Conservation (phyloP, 2,113 vertebrate species). For the Anser cygnoides region DNA sequence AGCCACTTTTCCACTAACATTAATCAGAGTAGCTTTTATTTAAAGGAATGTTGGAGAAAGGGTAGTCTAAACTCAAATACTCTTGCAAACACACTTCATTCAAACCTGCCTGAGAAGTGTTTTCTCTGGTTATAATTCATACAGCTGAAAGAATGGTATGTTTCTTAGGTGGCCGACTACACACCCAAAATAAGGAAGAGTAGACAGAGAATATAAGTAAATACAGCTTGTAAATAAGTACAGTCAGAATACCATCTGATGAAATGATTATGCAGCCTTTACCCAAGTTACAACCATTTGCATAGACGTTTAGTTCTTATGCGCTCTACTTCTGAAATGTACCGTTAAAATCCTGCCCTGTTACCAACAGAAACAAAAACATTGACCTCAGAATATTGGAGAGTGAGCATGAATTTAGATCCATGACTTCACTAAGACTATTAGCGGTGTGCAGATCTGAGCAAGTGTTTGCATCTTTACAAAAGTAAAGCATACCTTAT, state of each 20-base stretch:
- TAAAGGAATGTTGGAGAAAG: neutral
- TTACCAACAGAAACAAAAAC: neutral
- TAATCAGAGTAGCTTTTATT: neutral
- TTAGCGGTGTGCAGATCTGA: neutral
- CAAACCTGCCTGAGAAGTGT: neutral
- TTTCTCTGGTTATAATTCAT: conserved; percentile 3
- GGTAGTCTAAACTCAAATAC: neutral
- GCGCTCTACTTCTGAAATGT: neutral
- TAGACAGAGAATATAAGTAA: conserved; percentile 8
- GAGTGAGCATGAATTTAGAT: neutral
- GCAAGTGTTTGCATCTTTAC: neutral
- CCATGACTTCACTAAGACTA: neutral
- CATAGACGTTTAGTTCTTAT: neutral
- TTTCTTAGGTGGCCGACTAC: neutral
- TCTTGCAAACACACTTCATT: neutral
- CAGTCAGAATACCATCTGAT: neutral
- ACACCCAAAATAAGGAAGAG: conserved; percentile 8
- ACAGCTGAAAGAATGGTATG: neutral
- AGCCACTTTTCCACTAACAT: neutral
- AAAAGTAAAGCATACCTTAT: neutral
- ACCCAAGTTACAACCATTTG: neutral
- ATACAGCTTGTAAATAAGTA: neutral
- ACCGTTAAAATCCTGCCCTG: neutral
- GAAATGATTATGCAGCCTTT: neutral
- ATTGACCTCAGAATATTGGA: neutral